A percentile compares a stretch with the other conserved stretches of the same genome.
These are phyloP conservation scores for Spizaetus ornatus DNA, from an alignment of 2,113 vertebrate species.

Conservation along the genomic window DNA sequence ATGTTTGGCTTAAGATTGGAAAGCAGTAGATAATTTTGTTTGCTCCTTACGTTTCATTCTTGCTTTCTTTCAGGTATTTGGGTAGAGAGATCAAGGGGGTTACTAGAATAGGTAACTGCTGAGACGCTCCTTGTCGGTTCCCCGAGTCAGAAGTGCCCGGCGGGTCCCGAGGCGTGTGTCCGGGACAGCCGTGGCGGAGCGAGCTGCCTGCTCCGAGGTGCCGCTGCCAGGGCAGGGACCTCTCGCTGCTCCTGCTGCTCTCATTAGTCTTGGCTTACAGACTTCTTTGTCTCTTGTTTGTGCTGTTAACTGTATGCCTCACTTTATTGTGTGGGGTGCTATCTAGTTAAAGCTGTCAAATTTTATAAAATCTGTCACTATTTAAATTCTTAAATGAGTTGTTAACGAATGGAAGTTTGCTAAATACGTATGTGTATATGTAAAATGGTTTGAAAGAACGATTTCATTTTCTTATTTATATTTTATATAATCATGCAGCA, in stretches of 20 bases:
- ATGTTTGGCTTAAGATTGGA: not conserved
- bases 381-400: not conserved
- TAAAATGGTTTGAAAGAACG: not conserved
- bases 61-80: not conserved
- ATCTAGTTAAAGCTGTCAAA: not conserved
- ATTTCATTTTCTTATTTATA: not conserved
- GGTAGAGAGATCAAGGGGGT: not conserved
- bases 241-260: not conserved
- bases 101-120: not conserved
- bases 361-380: not conserved
- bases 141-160: fast-evolving
- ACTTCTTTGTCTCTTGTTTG: not conserved
- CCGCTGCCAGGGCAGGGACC: not conserved
- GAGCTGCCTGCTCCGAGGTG: not conserved
- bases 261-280: not conserved
- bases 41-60: not conserved
- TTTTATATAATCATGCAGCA: not conserved
- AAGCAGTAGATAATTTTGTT: not conserved
- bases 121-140: not conserved
- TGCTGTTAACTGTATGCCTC: not conserved
- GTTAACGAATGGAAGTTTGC: not conserved
- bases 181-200: not conserved
- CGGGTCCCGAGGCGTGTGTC: fast-evolving
- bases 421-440: not conserved
- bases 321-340: not conserved